Evolutionary conservation across 53 echinoderm and acorn worm genomes (phyloP).

Genomic region (Luidia sarsii): DNA sequence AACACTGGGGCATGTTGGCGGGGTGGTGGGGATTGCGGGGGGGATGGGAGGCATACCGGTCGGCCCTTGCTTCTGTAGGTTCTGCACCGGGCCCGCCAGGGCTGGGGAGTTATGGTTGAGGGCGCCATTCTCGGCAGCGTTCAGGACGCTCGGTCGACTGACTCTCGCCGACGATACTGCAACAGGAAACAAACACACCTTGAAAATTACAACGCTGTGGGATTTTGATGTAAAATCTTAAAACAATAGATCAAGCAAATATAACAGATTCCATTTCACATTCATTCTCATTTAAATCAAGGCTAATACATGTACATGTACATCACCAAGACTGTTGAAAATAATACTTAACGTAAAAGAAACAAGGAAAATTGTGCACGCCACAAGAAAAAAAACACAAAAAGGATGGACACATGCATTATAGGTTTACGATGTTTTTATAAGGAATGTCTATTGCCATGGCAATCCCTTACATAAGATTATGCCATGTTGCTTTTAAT

Average conservation of each 20-base stretch:
- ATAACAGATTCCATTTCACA: background rate
- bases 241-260: background rate
- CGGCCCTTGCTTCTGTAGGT: slow-evolving; percentile 68
- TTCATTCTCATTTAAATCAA: background rate
- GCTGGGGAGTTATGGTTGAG: slow-evolving; percentile 40
- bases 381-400: too few species aligned
- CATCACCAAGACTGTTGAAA: background rate
- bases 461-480: too few species aligned
- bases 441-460: too few species aligned
- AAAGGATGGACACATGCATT: too few species aligned
- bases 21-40: too few species aligned
- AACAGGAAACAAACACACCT: background rate
- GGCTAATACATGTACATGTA: background rate
- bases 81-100: slow-evolving; percentile 79
- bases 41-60: too few species aligned
- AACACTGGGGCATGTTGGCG: too few species aligned
- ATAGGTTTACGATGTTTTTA: too few species aligned
- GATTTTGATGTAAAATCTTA: too few species aligned
- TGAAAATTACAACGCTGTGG: too few species aligned
- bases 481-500: too few species aligned
- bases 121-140: slow-evolving; percentile 69
- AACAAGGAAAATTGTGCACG: background rate
- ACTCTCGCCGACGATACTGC: slow-evolving; percentile 82
- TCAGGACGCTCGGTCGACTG: slow-evolving; percentile 59
- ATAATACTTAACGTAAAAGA: background rate